Evolutionary conservation across 2,888 invertebrate genomes (phyloP).

Genomic region (Doris montereyensis): DNA sequence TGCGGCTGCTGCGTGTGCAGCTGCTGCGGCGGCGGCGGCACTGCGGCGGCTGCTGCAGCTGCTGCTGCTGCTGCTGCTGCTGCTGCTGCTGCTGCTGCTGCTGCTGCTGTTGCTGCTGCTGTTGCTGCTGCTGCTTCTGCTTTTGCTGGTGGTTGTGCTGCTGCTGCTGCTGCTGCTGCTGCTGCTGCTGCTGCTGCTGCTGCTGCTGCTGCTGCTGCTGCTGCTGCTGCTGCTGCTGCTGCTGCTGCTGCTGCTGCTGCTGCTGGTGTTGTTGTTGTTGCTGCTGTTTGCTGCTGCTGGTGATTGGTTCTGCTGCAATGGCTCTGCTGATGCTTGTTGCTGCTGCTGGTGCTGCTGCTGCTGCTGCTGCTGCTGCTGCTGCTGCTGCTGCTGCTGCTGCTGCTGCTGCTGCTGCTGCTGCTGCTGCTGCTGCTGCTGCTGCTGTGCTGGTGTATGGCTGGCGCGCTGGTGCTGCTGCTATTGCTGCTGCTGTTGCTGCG

Average conservation of each 20-base stretch:
- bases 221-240: constrained; percentile 20
- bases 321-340: too few relatives aligned
- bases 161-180: not conserved
- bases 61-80: constrained; percentile 1
- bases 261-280: constrained; percentile 4
- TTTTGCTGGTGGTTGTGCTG: too few relatives aligned
- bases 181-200: constrained; percentile 14
- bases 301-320: too few relatives aligned
- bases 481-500: too few relatives aligned
- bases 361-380: constrained; percentile 2
- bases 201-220: constrained; percentile 15
- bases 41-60: not conserved
- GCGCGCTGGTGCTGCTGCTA: too few relatives aligned
- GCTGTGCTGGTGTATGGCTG: too few relatives aligned
- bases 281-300: too few relatives aligned
- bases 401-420: not conserved
- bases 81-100: not conserved
- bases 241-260: constrained; percentile 13
- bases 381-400: not conserved
- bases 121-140: too few relatives aligned
- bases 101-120: constrained; percentile 6
- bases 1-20: too few relatives aligned
- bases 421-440: too few relatives aligned
- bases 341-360: constrained; percentile 6
- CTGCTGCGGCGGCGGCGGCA: too few relatives aligned